Percentiles rank a stretch among this genome's conserved stretches.
Conservation (phyloP, 2,888 invertebrate species). For the Coelogynopora nodosa region DNA sequence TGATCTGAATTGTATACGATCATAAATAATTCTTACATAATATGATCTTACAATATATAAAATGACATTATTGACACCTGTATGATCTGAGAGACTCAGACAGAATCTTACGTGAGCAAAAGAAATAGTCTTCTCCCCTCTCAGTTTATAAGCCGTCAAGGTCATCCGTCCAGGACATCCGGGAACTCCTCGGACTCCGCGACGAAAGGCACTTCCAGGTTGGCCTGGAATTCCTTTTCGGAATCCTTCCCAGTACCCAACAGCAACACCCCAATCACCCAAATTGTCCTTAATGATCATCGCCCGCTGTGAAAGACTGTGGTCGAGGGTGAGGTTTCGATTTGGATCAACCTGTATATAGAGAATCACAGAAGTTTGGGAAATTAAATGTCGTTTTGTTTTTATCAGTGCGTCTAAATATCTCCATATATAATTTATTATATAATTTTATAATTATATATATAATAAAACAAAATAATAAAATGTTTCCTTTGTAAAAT, state of each 20-base stretch:
- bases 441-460: too few species aligned
- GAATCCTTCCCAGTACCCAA: slow-evolving; percentile 63
- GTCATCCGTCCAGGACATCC: slow-evolving; percentile 57
- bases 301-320: slow-evolving; percentile 61
- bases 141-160: neutral
- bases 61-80: too few species aligned
- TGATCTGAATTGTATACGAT: too few species aligned
- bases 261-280: slow-evolving; percentile 63
- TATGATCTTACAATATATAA: too few species aligned
- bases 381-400: too few species aligned
- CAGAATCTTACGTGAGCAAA: slow-evolving; percentile 30
- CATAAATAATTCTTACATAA: too few species aligned
- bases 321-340: slow-evolving; percentile 60
- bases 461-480: too few species aligned
- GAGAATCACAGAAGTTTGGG: too few species aligned
- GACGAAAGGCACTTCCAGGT: slow-evolving; percentile 50
- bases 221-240: slow-evolving; percentile 55
- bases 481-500: too few species aligned
- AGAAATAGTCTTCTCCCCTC: slow-evolving; percentile 40
- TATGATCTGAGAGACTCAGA: too few species aligned
- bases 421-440: too few species aligned
- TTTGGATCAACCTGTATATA: slow-evolving; percentile 47
- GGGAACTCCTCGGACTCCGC: slow-evolving; percentile 52
- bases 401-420: too few species aligned
- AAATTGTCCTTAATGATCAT: slow-evolving; percentile 62